These are phyloP conservation scores for Melanotaenia maccullochi DNA, from an alignment of 2,797 vertebrate species.

Conservation along the genomic window DNA sequence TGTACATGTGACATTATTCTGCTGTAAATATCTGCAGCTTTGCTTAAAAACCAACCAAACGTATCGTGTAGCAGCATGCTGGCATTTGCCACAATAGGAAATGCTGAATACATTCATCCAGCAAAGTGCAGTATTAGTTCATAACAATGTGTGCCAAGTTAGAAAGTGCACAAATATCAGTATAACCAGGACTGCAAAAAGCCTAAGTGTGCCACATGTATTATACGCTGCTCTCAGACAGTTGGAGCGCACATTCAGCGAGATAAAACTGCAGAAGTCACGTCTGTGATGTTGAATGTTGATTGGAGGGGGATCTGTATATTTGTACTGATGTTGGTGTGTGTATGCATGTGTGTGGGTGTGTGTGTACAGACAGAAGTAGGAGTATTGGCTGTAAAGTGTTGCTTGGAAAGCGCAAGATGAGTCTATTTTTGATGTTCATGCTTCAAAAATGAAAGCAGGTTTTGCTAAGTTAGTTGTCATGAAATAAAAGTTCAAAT, in stretches of 20 bases:
- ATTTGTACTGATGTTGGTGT: conserved; percentile 67
- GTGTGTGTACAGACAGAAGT: conserved; percentile 39
- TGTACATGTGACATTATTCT: conserved; percentile 8
- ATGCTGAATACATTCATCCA: conserved; percentile 3
- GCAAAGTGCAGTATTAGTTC: conserved; percentile 45
- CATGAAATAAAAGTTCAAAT: no score
- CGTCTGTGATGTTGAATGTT: background rate
- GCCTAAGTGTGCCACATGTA: conserved; percentile 18
- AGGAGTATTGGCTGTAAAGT: conserved; percentile 13
- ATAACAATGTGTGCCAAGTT: conserved; percentile 45
- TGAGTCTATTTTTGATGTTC: conserved; percentile 58
- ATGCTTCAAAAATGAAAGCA: background rate
- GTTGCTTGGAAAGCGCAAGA: conserved; percentile 28
- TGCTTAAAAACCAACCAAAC: conserved; percentile 6
- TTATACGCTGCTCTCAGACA: background rate
- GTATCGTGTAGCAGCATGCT: conserved; percentile 36
- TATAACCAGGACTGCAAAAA: conserved; percentile 27
- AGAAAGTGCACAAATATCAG: conserved; percentile 20
- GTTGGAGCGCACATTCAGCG: background rate
- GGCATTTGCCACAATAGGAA: background rate
- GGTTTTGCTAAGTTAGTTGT: background rate
- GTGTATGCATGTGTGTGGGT: conserved; percentile 15
- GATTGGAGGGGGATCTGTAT: conserved; percentile 49
- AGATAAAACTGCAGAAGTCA: conserved; percentile 14
- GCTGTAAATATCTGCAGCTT: conserved; percentile 43